phyloP scores from a whole-genome alignment of 2,113 vertebrate species.

The Hippopotamus amphibius region DNA sequence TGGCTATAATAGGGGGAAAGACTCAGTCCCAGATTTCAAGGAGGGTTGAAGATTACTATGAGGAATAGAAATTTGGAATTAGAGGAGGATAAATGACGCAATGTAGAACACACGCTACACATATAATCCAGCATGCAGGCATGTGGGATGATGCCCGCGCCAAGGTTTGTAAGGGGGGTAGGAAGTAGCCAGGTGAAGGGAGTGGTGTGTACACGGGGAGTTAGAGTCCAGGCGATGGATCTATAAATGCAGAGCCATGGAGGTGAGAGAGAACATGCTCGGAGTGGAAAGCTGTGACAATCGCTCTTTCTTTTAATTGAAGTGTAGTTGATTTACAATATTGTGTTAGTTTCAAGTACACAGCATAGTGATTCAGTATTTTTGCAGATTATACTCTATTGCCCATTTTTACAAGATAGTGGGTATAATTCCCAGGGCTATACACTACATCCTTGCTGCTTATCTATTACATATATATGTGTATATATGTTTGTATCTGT shows the following conservation, averaged over 20 bases:
- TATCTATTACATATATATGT: not conserved
- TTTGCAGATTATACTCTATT: not conserved
- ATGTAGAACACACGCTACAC: not conserved
- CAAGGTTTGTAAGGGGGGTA: not conserved
- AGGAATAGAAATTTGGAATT: not conserved
- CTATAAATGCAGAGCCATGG: not conserved
- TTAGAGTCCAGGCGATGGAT: not conserved
- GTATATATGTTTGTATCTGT: not conserved
- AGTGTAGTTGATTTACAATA: not conserved
- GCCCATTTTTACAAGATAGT: not conserved
- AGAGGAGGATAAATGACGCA: not conserved
- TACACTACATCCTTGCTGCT: not conserved
- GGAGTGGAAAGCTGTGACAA: not conserved
- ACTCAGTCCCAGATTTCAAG: not conserved
- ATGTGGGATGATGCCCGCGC: not conserved
- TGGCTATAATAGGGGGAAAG: not conserved
- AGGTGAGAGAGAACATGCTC: not conserved
- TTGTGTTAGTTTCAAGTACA: not conserved
- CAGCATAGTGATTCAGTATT: not conserved
- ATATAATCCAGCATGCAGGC: not conserved
- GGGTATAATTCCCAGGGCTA: not conserved
- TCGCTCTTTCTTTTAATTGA: not conserved
- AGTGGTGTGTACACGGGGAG: rapidly evolving
- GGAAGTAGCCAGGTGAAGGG: not conserved
- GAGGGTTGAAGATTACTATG: not conserved